Conservation (phyloP, 2,113 vertebrate genomes). For the Alaudala cheleensis region DNA sequence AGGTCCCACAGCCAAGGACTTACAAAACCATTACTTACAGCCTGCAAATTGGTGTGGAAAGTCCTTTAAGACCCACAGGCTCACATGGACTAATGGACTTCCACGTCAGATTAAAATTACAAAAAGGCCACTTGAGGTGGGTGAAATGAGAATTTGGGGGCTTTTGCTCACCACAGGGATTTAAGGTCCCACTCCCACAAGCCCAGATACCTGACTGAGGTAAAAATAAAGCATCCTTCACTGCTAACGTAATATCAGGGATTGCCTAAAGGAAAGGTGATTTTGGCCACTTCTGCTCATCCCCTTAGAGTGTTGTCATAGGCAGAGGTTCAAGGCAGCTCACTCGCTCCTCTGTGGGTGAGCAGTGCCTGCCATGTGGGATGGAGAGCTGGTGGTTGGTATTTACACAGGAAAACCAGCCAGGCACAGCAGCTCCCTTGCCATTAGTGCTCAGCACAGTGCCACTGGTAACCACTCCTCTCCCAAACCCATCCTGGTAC, state of each 20-base stretch:
- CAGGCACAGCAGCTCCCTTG: neutral
- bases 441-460: neutral
- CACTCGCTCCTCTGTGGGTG: neutral
- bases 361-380: fast-evolving
- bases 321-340: neutral
- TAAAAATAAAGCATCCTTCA: neutral
- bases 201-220: neutral
- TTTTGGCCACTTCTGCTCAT: neutral
- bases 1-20: neutral
- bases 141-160: neutral
- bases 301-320: fast-evolving
- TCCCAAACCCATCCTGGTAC: neutral
- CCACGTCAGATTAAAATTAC: neutral
- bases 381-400: neutral
- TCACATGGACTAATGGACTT: neutral
- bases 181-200: neutral
- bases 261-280: neutral
- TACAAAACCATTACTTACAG: neutral
- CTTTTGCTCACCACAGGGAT: neutral
- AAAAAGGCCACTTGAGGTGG: neutral
- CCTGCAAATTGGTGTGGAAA: neutral
- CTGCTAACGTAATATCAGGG: neutral
- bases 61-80: neutral
- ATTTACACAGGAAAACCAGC: neutral
- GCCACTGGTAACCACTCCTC: neutral